Percentiles rank a stretch among this genome's conserved stretches.
Conservation (phyloP, 2,113 vertebrate genomes). For the Aleadryas rufinucha region DNA sequence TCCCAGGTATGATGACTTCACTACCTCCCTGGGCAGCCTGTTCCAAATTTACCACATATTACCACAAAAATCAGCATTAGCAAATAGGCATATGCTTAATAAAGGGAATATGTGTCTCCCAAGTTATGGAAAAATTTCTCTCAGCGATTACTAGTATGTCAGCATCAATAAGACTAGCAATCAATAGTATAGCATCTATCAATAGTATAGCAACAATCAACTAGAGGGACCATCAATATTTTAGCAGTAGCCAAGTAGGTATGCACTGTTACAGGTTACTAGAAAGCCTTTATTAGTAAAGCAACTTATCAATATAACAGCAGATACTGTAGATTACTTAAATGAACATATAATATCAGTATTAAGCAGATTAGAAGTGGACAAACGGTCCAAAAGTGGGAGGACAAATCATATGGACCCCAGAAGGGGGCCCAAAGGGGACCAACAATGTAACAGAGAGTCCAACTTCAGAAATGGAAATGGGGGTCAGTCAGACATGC, state of each 20-base stretch:
- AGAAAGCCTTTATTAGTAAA: background rate
- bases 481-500: background rate
- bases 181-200: background rate
- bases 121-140: background rate
- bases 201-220: background rate
- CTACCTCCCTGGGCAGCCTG: background rate
- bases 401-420: background rate
- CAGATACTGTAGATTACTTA: background rate
- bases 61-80: background rate
- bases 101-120: background rate
- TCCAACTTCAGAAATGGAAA: background rate
- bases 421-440: background rate
- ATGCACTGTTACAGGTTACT: background rate
- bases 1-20: background rate
- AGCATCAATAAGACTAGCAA: background rate
- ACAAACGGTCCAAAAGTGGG: background rate
- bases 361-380: background rate
- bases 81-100: background rate
- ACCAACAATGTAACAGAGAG: too few relatives aligned
- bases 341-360: background rate
- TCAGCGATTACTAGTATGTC: background rate
- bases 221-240: background rate
- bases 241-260: background rate
- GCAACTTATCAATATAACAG: background rate
- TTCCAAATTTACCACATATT: background rate